These are phyloP conservation scores for Orthosia cruda DNA, from an alignment of 2,888 invertebrate genomes.

Conservation along the genomic window DNA sequence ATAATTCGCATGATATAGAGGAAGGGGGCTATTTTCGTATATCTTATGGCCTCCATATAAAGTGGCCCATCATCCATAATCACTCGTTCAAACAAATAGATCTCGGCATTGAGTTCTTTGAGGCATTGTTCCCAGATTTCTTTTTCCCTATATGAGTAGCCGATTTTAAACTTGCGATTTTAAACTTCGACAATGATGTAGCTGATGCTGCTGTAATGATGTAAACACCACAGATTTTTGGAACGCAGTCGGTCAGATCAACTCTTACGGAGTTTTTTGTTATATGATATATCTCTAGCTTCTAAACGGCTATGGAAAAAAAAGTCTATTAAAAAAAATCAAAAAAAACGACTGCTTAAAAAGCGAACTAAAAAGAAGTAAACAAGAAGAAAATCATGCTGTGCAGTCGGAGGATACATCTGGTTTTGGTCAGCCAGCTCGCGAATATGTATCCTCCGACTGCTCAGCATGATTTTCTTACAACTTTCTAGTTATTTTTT, in stretches of 20 bases:
- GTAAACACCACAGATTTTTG: background rate
- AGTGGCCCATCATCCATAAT: background rate
- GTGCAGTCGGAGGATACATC: too few species aligned
- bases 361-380: too few species aligned
- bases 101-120: background rate
- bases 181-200: too few species aligned
- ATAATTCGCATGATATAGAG: background rate
- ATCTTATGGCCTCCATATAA: background rate
- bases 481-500: too few species aligned
- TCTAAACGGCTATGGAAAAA: background rate
- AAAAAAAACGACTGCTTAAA: too few species aligned
- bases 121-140: background rate
- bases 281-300: background rate
- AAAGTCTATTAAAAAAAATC: too few species aligned
- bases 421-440: too few species aligned
- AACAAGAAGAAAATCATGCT: too few species aligned
- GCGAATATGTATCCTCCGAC: too few species aligned
- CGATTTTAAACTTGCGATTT: background rate
- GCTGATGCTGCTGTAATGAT: too few species aligned
- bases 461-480: too few species aligned
- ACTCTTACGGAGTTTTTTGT: constrained; percentile 9
- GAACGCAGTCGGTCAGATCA: background rate
- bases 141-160: background rate
- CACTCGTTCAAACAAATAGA: background rate
- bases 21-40: constrained; percentile 6